phyloP scores from a whole-genome alignment of 2,888 invertebrate genomes.

The Leptinotarsa tumamoca region DNA sequence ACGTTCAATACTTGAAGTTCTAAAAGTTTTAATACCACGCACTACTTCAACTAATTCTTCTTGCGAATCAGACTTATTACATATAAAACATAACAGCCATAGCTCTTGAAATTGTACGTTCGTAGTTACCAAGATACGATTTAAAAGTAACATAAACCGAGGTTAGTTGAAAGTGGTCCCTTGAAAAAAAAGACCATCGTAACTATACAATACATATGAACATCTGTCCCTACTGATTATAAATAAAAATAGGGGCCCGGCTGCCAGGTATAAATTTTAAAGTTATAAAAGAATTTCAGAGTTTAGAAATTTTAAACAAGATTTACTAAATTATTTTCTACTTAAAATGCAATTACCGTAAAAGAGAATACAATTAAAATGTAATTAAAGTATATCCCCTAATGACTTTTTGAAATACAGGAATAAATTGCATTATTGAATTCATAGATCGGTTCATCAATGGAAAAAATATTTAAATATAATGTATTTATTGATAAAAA shows the following conservation, averaged over 20 bases:
- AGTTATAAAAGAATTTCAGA: too few species aligned
- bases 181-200: background rate
- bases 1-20: constrained; percentile 39
- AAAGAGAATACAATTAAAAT: background rate
- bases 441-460: too few species aligned
- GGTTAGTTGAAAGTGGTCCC: background rate
- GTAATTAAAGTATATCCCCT: background rate
- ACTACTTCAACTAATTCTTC: background rate
- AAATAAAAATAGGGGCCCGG: background rate
- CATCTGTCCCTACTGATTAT: constrained; percentile 5
- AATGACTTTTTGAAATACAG: too few species aligned
- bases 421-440: too few species aligned
- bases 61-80: too few species aligned
- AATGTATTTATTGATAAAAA: too few species aligned
- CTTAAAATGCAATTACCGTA: background rate
- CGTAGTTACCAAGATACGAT: constrained; percentile 18
- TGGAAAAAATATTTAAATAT: too few species aligned
- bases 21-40: constrained; percentile 36
- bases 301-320: too few species aligned
- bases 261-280: background rate
- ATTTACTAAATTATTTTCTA: constrained; percentile 4
- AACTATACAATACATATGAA: background rate
- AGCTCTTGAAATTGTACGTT: constrained; percentile 14
- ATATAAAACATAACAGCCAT: constrained; percentile 4
- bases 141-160: constrained; percentile 6